Evolutionary conservation across 1,140 invertebrate genomes (phyloP).

Genomic region (Leptoteleia sp.): DNA sequence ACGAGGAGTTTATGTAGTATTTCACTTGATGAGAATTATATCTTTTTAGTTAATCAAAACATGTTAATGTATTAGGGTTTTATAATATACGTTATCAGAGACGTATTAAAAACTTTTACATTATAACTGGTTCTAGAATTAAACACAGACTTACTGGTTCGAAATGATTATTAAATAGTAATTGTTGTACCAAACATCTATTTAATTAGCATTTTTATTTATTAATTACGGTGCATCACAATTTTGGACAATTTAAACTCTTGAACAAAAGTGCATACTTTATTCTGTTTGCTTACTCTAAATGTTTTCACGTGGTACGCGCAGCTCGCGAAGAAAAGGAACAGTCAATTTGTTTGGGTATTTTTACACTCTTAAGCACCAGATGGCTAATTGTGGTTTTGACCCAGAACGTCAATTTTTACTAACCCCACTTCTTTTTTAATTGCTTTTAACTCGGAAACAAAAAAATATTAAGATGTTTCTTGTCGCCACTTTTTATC

Average conservation of each 20-base stretch:
- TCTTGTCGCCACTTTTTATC: constrained; percentile 9
- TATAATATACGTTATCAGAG: too few species aligned
- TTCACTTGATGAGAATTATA: too few species aligned
- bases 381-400: constrained; percentile 60
- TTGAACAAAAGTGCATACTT: not conserved
- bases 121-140: too few species aligned
- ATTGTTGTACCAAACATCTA: too few species aligned
- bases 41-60: too few species aligned
- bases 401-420: constrained; percentile 52
- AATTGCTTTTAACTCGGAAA: constrained; percentile 4
- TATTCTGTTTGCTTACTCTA: constrained; percentile 21
- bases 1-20: too few species aligned
- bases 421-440: constrained; percentile 23
- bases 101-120: too few species aligned
- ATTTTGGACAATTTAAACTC: not conserved
- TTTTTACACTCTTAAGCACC: constrained; percentile 45
- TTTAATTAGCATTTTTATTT: not conserved
- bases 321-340: constrained; percentile 6
- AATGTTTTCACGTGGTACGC: constrained; percentile 40
- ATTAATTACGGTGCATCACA: not conserved
- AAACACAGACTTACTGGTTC: too few species aligned
- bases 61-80: too few species aligned
- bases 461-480: not conserved
- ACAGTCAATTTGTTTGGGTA: constrained; percentile 58
- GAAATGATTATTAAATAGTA: too few species aligned